phyloP scores from a whole-genome alignment of 1,140 invertebrate genomes.

The Chlorops oryzae region DNA sequence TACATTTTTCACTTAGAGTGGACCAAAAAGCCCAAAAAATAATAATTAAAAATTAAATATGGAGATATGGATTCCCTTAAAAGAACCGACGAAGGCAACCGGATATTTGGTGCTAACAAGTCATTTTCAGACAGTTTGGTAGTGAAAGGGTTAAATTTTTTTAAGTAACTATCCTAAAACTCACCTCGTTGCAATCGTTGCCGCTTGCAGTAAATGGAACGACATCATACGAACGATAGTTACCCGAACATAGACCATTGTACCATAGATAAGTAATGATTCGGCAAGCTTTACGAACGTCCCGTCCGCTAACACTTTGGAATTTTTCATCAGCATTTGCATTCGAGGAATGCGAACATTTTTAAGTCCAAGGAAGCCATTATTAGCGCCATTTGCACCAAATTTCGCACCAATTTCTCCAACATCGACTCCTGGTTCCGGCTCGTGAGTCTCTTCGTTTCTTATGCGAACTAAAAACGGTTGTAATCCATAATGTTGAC shows the following conservation, averaged over 20 bases:
- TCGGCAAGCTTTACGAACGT: conserved; percentile 77
- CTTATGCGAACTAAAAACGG: conserved; percentile 88
- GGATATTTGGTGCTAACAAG: too few species aligned
- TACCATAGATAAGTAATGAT: conserved; percentile 83
- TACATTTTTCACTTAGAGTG: too few species aligned
- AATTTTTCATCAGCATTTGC: conserved; percentile 91
- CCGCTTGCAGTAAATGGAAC: conserved; percentile 69
- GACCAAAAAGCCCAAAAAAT: too few species aligned
- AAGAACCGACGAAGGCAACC: too few species aligned
- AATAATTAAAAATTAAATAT: too few species aligned
- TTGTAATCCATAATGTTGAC: conserved; percentile 81
- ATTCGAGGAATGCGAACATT: conserved; percentile 78
- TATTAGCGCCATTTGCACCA: conserved; percentile 84
- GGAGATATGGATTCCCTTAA: too few species aligned
- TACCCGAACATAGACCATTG: conserved; percentile 89
- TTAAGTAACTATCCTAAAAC: conserved; percentile 16
- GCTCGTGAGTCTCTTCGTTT: conserved; percentile 78
- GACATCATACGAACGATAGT: conserved; percentile 67
- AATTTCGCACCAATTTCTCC: conserved; percentile 92
- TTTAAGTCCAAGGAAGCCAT: conserved; percentile 82
- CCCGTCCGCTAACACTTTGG: conserved; percentile 76
- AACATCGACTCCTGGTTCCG: conserved; percentile 78
- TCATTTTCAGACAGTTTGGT: too few species aligned
- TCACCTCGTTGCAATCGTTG: conserved; percentile 67
- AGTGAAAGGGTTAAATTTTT: too few species aligned